phyloP scores from a whole-genome alignment of 2,113 vertebrate species.

The Arothron firmamentum region DNA sequence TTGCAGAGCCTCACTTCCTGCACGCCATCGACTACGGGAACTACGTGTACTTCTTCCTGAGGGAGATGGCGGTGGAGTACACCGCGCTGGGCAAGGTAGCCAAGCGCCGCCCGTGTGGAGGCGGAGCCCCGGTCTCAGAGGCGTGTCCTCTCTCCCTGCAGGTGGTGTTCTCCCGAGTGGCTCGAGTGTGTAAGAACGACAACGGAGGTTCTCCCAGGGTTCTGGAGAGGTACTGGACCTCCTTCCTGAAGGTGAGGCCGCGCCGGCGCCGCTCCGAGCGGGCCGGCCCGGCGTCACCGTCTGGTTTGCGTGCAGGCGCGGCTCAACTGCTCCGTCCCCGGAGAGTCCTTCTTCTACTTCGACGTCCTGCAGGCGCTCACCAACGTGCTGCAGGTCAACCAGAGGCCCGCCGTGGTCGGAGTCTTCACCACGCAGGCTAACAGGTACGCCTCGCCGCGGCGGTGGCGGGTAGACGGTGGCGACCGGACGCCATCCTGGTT shows the following conservation, averaged over 20 bases:
- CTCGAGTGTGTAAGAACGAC: constrained; percentile 89
- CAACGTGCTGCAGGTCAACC: constrained; percentile 76
- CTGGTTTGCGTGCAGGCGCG: constrained; percentile 68
- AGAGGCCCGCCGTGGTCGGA: constrained; percentile 78
- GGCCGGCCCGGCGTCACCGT: neutral
- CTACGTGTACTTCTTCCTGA: constrained; percentile 90
- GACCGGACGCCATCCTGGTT: too few species aligned
- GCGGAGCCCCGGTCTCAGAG: too few species aligned
- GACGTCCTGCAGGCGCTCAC: constrained; percentile 86
- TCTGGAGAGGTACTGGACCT: constrained; percentile 90
- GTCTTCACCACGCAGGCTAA: constrained; percentile 90
- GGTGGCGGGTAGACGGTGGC: too few species aligned
- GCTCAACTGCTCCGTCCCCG: constrained; percentile 86
- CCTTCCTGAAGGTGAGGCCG: constrained; percentile 81
- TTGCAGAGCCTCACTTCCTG: constrained; percentile 86
- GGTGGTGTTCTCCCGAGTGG: constrained; percentile 89
- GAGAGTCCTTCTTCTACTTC: constrained; percentile 89
- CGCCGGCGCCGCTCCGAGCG: neutral
- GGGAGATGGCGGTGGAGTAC: constrained; percentile 88
- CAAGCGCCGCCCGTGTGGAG: neutral
- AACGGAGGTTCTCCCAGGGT: constrained; percentile 85
- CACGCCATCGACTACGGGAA: constrained; percentile 84
- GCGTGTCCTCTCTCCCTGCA: constrained; percentile 35
- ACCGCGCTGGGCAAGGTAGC: constrained; percentile 82
- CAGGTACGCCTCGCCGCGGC: constrained; percentile 68